These are phyloP conservation scores for Stichopus horrens DNA, from an alignment of 53 echinoderm and acorn worm species.

Conservation along the genomic window DNA sequence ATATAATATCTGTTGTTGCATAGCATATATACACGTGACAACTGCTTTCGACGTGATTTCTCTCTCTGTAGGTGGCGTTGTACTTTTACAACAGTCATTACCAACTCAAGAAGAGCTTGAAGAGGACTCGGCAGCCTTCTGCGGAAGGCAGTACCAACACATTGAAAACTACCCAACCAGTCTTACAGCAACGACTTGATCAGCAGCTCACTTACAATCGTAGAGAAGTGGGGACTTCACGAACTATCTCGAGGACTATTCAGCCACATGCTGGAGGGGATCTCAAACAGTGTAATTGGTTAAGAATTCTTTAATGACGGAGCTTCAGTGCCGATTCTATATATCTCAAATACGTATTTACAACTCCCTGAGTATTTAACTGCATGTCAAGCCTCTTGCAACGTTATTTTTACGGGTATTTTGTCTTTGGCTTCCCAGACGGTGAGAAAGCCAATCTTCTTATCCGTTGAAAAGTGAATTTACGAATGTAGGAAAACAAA, in stretches of 20 bases:
- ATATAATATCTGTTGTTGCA: background rate
- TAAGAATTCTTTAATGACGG: background rate
- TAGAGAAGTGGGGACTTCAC: constrained; percentile 40
- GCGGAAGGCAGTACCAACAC: constrained; percentile 16
- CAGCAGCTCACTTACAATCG: background rate
- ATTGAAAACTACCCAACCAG: background rate
- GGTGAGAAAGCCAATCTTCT: too few relatives aligned
- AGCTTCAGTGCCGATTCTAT: background rate
- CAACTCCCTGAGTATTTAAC: constrained; percentile 4
- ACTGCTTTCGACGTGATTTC: too few relatives aligned
- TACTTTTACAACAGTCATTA: constrained; percentile 22
- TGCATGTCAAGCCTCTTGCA: constrained; percentile 1
- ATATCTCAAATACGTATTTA: background rate
- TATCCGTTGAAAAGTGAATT: too few relatives aligned
- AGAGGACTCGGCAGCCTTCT: constrained; percentile 27
- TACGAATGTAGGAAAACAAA: too few relatives aligned
- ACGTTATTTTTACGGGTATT: background rate
- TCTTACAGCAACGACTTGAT: background rate
- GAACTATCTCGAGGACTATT: constrained; percentile 31
- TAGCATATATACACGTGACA: background rate
- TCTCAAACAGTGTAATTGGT: constrained; percentile 27
- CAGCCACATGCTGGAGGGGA: constrained; percentile 31
- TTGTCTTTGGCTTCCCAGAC: background rate
- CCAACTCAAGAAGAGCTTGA: constrained; percentile 30
- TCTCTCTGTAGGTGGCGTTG: background rate